Percentiles rank a stretch among this genome's conserved stretches.
phyloP scores from a whole-genome alignment of 2,888 invertebrate species.

The Zhuqinia jingwanae region DNA sequence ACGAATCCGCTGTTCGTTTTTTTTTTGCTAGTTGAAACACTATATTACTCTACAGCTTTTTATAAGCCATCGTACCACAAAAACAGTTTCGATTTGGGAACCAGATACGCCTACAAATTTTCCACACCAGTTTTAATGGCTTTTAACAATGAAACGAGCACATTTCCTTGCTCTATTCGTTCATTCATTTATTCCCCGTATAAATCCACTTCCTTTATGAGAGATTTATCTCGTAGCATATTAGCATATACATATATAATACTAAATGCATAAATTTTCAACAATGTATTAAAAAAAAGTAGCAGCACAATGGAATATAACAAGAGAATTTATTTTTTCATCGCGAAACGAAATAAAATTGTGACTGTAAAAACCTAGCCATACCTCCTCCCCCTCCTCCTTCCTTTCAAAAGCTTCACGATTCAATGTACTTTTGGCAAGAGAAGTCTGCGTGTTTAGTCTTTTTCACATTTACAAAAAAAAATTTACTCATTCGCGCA shows the following conservation, averaged over 20 bases:
- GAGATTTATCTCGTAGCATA: constrained; percentile 32
- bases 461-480: background rate
- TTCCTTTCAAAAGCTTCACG: background rate
- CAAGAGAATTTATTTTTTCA: background rate
- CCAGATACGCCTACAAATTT: constrained; percentile 56
- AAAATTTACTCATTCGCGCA: no score
- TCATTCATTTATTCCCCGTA: constrained; percentile 34
- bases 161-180: constrained; percentile 44
- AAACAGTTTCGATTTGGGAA: constrained; percentile 39
- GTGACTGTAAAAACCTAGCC: background rate
- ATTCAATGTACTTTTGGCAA: background rate
- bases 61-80: background rate
- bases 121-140: constrained; percentile 36
- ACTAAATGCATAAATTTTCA: no score
- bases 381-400: background rate
- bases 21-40: no score
- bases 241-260: background rate
- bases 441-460: background rate
- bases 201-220: constrained; percentile 37
- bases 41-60: background rate
- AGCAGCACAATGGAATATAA: background rate
- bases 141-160: constrained; percentile 56
- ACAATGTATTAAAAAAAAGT: background rate
- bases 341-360: background rate
- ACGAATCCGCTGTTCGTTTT: no score